A percentile compares a stretch with the other conserved stretches of the same genome.
phyloP scores from a whole-genome alignment of 2,797 vertebrate species.

The Dipus sagitta region DNA sequence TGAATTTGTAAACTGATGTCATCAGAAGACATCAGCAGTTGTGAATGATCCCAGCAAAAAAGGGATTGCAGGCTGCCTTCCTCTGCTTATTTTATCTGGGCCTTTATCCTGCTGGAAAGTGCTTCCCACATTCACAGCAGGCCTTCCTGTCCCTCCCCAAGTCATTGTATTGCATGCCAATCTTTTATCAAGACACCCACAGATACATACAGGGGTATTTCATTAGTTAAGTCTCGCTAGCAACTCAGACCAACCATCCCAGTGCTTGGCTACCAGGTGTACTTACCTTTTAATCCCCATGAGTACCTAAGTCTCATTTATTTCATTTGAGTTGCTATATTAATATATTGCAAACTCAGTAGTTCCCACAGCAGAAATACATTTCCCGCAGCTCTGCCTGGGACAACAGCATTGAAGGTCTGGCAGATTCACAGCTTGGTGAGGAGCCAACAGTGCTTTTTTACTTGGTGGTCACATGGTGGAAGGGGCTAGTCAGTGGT shows the following conservation, averaged over 20 bases:
- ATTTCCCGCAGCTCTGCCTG: neutral
- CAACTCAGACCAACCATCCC: neutral
- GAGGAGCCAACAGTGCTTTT: rapidly evolving
- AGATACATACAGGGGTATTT: neutral
- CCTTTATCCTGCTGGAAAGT: no score
- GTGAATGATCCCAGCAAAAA: neutral
- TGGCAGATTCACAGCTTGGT: neutral
- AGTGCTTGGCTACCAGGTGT: neutral
- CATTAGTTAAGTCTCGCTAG: neutral
- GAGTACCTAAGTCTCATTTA: neutral
- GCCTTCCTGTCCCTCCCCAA: no score
- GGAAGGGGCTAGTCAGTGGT: neutral
- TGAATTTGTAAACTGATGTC: no score
- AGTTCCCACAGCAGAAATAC: no score
- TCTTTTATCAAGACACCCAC: neutral
- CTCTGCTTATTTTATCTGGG: neutral
- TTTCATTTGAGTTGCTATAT: neutral
- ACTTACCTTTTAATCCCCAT: no score
- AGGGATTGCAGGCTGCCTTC: neutral
- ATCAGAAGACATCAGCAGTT: no score
- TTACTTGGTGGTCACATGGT: neutral
- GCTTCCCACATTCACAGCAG: no score
- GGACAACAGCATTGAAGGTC: neutral
- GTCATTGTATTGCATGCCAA: neutral
- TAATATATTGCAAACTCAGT: neutral